Evolutionary conservation across 2,113 vertebrate species (phyloP).

Genomic region (Abramis brama): DNA sequence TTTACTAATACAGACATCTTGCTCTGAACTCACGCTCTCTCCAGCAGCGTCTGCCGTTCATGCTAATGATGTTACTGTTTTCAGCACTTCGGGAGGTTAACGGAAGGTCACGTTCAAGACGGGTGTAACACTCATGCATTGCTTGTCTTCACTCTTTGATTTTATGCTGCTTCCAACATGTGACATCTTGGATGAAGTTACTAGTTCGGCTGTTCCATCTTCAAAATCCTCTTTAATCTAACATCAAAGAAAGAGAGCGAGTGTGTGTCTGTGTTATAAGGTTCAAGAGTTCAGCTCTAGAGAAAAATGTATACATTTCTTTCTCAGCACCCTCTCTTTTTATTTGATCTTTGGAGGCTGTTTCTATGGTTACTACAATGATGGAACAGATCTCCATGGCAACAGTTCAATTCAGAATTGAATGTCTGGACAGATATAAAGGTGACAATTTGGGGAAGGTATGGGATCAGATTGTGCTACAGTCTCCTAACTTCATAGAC

Average conservation of each 20-base stretch:
- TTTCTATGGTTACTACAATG: slow-evolving; percentile 72
- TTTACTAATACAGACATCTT: slow-evolving; percentile 12
- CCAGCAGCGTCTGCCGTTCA: background rate
- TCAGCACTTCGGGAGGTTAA: background rate
- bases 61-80: background rate
- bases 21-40: slow-evolving; percentile 3
- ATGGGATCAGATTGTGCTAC: background rate
- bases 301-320: slow-evolving; percentile 38
- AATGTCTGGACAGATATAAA: slow-evolving; percentile 47
- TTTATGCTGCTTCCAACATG: background rate
- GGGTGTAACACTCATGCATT: background rate
- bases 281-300: slow-evolving; percentile 64
- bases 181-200: background rate
- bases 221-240: background rate
- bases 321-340: slow-evolving; percentile 24
- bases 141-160: background rate
- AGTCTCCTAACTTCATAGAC: slow-evolving; percentile 26
- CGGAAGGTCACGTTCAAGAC: background rate
- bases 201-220: background rate
- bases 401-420: slow-evolving; percentile 61
- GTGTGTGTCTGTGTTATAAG: background rate
- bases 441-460: slow-evolving; percentile 32
- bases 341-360: slow-evolving; percentile 50
- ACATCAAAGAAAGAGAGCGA: background rate
- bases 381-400: slow-evolving; percentile 65